A percentile compares a stretch with the other conserved stretches of the same genome.
phyloP scores from a whole-genome alignment of 2,888 invertebrate genomes.

The Ypsolopha sequella region DNA sequence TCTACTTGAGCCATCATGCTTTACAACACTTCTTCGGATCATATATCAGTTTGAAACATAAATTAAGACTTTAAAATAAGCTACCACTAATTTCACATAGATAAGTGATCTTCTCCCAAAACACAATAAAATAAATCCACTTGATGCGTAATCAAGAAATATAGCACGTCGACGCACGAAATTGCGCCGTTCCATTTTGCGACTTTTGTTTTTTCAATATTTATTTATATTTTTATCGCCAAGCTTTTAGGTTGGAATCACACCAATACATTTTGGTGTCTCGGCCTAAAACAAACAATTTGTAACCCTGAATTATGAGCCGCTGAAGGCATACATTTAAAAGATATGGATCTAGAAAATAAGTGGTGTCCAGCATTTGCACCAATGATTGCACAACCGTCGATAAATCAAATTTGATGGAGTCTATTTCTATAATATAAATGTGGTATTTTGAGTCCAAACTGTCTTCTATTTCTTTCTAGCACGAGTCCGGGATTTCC shows the following conservation, averaged over 20 bases:
- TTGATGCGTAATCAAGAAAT: slow-evolving; percentile 2
- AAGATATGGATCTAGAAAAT: slow-evolving; percentile 64
- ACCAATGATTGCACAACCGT: not conserved
- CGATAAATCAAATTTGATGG: slow-evolving; percentile 1
- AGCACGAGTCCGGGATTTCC: too few species aligned
- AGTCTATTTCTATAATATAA: too few species aligned
- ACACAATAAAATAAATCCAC: too few species aligned
- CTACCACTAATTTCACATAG: too few species aligned
- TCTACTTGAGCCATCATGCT: too few species aligned
- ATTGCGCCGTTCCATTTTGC: slow-evolving; percentile 38
- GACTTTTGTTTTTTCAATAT: slow-evolving; percentile 34
- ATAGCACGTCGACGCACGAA: slow-evolving; percentile 44
- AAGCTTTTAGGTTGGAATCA: slow-evolving; percentile 65
- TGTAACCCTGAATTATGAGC: slow-evolving; percentile 69
- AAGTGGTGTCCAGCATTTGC: slow-evolving; percentile 31
- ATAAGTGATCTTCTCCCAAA: too few species aligned
- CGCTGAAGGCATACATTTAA: slow-evolving; percentile 69
- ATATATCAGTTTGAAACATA: too few species aligned
- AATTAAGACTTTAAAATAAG: too few species aligned
- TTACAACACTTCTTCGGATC: too few species aligned
- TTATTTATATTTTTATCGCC: slow-evolving; percentile 53
- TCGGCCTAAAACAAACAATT: slow-evolving; percentile 68
- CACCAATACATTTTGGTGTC: slow-evolving; percentile 63
- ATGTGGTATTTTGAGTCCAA: too few species aligned
- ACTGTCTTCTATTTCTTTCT: too few species aligned